Conservation (phyloP, 2,113 vertebrate species). For the Melanocharis versteri region DNA sequence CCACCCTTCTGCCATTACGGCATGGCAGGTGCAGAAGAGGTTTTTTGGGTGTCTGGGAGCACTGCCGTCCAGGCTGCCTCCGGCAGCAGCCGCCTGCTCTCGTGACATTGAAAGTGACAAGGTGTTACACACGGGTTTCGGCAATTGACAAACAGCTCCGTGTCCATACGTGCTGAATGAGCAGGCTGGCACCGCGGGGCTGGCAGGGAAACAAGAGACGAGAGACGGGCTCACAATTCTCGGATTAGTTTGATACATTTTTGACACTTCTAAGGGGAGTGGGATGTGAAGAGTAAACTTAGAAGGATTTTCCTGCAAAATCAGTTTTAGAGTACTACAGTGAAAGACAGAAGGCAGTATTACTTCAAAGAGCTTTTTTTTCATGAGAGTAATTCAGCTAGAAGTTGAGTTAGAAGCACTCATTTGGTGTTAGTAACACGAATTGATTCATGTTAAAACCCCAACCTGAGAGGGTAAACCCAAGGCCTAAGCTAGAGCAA, state of each 20-base stretch:
- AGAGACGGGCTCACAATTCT: conserved; percentile 32
- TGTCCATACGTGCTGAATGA: background rate
- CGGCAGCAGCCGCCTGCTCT: background rate
- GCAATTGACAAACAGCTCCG: background rate
- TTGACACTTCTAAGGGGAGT: conserved; percentile 4
- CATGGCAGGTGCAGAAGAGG: background rate
- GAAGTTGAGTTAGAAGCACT: background rate
- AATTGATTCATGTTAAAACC: background rate
- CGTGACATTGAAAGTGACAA: background rate
- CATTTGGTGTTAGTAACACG: background rate
- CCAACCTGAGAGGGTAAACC: background rate
- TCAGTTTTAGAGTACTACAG: background rate
- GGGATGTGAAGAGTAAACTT: conserved; percentile 57
- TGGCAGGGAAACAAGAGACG: background rate
- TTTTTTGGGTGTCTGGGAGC: background rate
- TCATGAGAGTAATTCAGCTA: background rate
- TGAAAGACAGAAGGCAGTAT: background rate
- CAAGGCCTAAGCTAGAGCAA: background rate
- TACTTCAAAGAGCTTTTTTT: background rate
- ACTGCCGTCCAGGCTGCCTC: rapidly evolving
- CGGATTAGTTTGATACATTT: conserved; percentile 31
- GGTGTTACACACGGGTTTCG: background rate
- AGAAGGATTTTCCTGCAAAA: background rate
- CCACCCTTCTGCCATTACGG: background rate
- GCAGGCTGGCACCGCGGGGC: background rate